phyloP scores from a whole-genome alignment of 2,113 vertebrate species.

The Saimiri boliviensis region DNA sequence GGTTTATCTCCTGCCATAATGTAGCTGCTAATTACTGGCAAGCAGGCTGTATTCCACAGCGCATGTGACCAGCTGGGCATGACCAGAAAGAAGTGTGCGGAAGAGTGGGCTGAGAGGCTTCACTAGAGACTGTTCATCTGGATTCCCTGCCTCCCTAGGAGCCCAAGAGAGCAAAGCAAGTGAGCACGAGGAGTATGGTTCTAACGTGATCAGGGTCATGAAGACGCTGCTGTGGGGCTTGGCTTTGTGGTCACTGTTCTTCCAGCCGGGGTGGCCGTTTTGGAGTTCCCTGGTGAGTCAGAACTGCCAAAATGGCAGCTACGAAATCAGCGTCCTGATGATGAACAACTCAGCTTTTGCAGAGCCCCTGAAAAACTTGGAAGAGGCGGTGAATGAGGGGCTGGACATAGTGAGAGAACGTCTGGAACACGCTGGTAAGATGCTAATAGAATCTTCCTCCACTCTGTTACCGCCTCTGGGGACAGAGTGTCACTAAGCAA shows the following conservation, averaged over 20 bases:
- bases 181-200: constrained; percentile 56
- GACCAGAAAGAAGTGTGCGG: constrained; percentile 47
- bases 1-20: constrained; percentile 80
- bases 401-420: constrained; percentile 79
- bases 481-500: background rate
- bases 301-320: constrained; percentile 71
- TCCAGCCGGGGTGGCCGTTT: constrained; percentile 27
- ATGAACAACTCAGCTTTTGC: constrained; percentile 88
- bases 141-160: background rate
- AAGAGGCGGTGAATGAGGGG: constrained; percentile 81
- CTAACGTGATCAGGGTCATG: constrained; percentile 72
- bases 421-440: constrained; percentile 80
- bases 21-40: constrained; percentile 79
- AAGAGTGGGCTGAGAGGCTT: background rate
- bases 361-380: constrained; percentile 79
- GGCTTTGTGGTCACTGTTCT: constrained; percentile 69
- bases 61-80: constrained; percentile 57
- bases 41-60: constrained; percentile 64
- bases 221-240: constrained; percentile 47
- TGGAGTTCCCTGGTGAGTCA: background rate
- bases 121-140: background rate
- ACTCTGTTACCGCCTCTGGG: background rate
- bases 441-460: background rate
- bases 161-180: background rate
- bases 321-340: constrained; percentile 90